Evolutionary conservation across 2,113 vertebrate genomes (phyloP).

Genomic region (Pteruthius melanotis): DNA sequence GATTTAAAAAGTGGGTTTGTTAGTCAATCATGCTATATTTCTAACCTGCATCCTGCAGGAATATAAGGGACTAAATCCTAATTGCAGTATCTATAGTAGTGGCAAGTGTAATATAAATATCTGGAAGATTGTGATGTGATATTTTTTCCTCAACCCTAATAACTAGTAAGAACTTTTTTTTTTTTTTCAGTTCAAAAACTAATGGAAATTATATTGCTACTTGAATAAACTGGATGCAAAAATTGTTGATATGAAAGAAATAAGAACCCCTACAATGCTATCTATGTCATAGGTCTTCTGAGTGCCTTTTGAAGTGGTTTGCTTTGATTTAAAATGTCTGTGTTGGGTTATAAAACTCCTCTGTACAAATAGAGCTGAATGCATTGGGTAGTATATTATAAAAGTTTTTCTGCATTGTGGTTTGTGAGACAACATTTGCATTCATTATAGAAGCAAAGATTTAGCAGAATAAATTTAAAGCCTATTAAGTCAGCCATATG

Average conservation of each 20-base stretch:
- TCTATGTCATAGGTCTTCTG: slow-evolving; percentile 12
- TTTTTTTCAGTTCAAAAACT: not conserved
- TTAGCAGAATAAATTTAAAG: slow-evolving; percentile 48
- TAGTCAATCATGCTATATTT: not conserved
- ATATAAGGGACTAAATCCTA: not conserved
- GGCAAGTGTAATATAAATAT: not conserved
- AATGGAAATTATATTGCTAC: not conserved
- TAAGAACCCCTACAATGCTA: slow-evolving; percentile 5
- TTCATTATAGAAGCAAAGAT: slow-evolving; percentile 55
- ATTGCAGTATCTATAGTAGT: not conserved
- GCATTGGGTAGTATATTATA: not conserved
- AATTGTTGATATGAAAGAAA: slow-evolving; percentile 14
- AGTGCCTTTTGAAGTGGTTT: slow-evolving; percentile 32
- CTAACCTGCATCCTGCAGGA: not conserved
- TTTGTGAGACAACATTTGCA: slow-evolving; percentile 53
- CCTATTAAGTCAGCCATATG: slow-evolving; percentile 8
- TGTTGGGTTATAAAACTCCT: slow-evolving; percentile 39
- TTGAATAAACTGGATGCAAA: not conserved
- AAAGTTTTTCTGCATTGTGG: slow-evolving; percentile 18
- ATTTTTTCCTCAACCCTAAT: not conserved
- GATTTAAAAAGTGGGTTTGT: not conserved
- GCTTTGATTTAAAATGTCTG: slow-evolving; percentile 37
- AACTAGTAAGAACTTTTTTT: not conserved
- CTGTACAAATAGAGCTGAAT: slow-evolving; percentile 24
- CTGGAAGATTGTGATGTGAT: not conserved